Percentiles rank a stretch among this genome's conserved stretches.
phyloP scores from a whole-genome alignment of 1,140 invertebrate genomes.

The Drosophila guanche region DNA sequence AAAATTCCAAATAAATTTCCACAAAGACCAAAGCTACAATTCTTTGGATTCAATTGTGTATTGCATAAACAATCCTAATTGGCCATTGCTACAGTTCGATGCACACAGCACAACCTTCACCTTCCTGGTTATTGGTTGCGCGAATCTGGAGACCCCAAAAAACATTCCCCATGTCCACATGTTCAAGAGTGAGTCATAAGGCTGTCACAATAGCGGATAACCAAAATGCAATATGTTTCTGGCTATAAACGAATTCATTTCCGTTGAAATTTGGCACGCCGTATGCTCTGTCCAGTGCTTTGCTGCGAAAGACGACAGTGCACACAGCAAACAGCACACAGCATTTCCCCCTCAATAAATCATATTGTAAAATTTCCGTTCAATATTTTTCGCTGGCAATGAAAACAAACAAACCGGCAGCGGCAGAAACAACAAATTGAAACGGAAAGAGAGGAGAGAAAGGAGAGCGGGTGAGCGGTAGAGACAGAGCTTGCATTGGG shows the following conservation, averaged over 20 bases:
- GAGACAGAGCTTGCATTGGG: not conserved
- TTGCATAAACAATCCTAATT: constrained; percentile 55
- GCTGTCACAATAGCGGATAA: constrained; percentile 73
- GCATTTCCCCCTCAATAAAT: constrained; percentile 63
- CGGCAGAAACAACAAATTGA: constrained; percentile 69
- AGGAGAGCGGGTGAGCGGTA: constrained; percentile 11
- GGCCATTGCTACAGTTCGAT: constrained; percentile 50
- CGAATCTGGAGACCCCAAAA: constrained; percentile 8
- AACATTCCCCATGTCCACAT: too few relatives aligned
- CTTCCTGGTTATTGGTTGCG: constrained; percentile 19
- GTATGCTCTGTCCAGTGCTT: constrained; percentile 7
- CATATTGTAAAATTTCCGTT: constrained; percentile 81
- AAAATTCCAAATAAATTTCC: constrained; percentile 34
- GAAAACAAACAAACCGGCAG: constrained; percentile 60
- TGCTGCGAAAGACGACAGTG: constrained; percentile 17
- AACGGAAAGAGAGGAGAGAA: constrained; percentile 20
- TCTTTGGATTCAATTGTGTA: constrained; percentile 8
- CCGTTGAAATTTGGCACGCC: constrained; percentile 69
- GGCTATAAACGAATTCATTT: constrained; percentile 78
- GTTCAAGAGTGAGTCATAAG: constrained; percentile 18
- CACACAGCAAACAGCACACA: constrained; percentile 5
- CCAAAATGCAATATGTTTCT: constrained; percentile 76
- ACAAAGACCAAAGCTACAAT: constrained; percentile 18
- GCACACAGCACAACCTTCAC: constrained; percentile 37
- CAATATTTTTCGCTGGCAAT: constrained; percentile 72